These are phyloP conservation scores for Takifugu bimaculatus DNA, from an alignment of 2,113 vertebrate genomes.

Conservation along the genomic window DNA sequence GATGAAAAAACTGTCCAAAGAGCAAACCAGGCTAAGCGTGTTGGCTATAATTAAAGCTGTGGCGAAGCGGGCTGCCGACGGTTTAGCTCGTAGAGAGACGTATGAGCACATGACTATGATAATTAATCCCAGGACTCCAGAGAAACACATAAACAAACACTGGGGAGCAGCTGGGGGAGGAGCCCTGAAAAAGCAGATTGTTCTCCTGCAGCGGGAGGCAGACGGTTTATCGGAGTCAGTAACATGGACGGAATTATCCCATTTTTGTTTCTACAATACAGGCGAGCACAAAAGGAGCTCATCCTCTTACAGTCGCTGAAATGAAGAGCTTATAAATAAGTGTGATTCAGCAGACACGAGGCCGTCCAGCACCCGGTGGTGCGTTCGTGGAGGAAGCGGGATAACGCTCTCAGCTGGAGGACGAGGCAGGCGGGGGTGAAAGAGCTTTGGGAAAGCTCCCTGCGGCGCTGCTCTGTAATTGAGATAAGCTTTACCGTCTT, in stretches of 20 bases:
- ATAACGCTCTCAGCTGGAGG: slow-evolving; percentile 52
- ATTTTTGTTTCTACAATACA: slow-evolving; percentile 53
- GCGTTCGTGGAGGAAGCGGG: slow-evolving; percentile 37
- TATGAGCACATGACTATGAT: slow-evolving; percentile 68
- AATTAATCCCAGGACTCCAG: slow-evolving; percentile 73
- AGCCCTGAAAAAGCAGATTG: slow-evolving; percentile 14
- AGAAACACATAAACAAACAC: slow-evolving; percentile 70
- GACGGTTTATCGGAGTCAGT: too few species aligned
- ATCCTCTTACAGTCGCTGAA: slow-evolving; percentile 59
- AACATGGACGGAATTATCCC: slow-evolving; percentile 1
- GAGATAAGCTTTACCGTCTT: slow-evolving; percentile 70
- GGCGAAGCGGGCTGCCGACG: slow-evolving; percentile 57
- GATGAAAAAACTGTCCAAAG: slow-evolving; percentile 26
- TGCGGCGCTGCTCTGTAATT: slow-evolving; percentile 63
- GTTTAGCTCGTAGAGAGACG: slow-evolving; percentile 36
- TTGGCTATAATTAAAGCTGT: slow-evolving; percentile 65
- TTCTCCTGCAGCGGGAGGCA: background rate
- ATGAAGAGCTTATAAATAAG: slow-evolving; percentile 25
- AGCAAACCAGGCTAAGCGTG: slow-evolving; percentile 53
- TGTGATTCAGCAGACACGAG: background rate
- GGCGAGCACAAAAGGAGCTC: slow-evolving; percentile 48
- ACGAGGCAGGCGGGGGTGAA: slow-evolving; percentile 53
- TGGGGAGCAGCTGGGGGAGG: slow-evolving; percentile 45
- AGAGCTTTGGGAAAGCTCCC: slow-evolving; percentile 67
- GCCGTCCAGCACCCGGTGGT: slow-evolving; percentile 15